Conservation (phyloP, 2,888 invertebrate genomes). For the Drosophila merina region DNA sequence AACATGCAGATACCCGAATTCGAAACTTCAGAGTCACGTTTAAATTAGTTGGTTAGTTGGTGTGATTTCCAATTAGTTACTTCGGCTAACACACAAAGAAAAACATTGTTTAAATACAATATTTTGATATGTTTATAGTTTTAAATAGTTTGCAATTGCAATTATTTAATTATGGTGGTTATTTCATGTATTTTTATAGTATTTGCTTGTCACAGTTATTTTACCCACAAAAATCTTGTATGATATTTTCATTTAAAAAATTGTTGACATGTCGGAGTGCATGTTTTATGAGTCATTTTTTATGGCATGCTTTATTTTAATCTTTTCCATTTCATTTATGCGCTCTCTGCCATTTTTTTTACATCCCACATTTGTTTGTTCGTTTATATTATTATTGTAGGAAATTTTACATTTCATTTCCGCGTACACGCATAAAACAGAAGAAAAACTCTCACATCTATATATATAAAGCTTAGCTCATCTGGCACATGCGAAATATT, state of each 20-base stretch:
- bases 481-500: constrained; percentile 39
- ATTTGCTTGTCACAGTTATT: constrained; percentile 8
- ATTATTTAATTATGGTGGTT: not conserved
- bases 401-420: constrained; percentile 50
- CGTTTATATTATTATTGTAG: constrained; percentile 37
- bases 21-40: constrained; percentile 17
- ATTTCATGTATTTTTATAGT: not conserved
- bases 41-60: not conserved
- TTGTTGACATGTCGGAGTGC: not conserved
- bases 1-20: constrained; percentile 12
- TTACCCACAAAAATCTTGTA: not conserved
- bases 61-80: not conserved
- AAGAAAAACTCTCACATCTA: constrained; percentile 4
- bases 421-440: constrained; percentile 13
- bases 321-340: constrained; percentile 26
- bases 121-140: not conserved
- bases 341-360: constrained; percentile 10
- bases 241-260: constrained; percentile 1
- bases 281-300: constrained; percentile 18
- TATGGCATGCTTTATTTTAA: constrained; percentile 24
- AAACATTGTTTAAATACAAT: not conserved
- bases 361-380: constrained; percentile 29
- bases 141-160: too few relatives aligned
- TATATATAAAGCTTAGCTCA: constrained; percentile 31
- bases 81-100: not conserved